phyloP scores from a whole-genome alignment of 2,888 invertebrate species.

The Meiosimyza decipiens region DNA sequence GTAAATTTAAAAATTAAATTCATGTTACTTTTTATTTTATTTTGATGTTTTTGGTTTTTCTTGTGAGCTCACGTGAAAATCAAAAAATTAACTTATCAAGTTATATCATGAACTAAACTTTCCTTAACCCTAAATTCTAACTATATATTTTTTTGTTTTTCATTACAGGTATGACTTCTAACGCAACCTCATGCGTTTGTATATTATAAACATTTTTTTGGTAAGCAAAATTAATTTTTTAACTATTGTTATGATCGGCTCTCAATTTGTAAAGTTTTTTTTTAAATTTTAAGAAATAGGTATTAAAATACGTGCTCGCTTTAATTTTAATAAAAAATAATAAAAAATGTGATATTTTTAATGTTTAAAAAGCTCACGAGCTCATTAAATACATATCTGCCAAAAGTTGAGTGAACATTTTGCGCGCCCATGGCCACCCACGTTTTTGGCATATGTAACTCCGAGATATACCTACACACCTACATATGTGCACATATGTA shows the following conservation, averaged over 20 bases:
- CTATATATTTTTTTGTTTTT: too few relatives aligned
- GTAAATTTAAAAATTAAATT: neutral
- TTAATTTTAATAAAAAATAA: neutral
- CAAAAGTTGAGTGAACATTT: constrained; percentile 24
- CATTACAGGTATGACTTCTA: too few relatives aligned
- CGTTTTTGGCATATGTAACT: constrained; percentile 8
- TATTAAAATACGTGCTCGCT: neutral
- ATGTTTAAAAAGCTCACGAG: constrained; percentile 13
- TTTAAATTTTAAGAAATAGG: neutral
- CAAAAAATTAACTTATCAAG: too few relatives aligned
- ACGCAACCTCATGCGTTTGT: too few relatives aligned
- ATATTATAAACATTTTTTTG: too few relatives aligned
- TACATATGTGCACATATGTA: too few relatives aligned
- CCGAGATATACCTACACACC: neutral
- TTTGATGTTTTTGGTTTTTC: neutral
- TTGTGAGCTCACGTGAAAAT: neutral
- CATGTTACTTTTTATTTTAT: neutral
- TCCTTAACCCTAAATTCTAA: too few relatives aligned
- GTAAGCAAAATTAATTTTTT: too few relatives aligned
- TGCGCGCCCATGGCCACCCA: neutral
- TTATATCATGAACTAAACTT: too few relatives aligned
- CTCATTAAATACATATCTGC: constrained; percentile 23
- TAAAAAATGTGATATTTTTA: neutral
- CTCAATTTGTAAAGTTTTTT: neutral
- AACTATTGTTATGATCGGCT: neutral